Conservation (phyloP, 2,888 invertebrate genomes). For the Ochropleura plecta region DNA sequence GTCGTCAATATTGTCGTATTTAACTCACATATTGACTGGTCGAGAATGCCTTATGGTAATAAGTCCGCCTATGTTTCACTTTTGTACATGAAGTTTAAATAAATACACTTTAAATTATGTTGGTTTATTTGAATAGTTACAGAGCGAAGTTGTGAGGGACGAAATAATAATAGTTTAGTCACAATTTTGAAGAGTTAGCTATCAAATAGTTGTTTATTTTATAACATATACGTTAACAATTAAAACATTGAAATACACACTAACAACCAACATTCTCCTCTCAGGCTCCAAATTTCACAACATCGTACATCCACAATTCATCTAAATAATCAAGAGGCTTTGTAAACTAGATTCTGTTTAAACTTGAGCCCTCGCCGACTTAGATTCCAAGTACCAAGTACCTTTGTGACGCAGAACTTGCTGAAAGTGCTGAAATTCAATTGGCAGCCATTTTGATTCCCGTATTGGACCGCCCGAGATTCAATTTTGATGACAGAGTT, state of each 20-base stretch:
- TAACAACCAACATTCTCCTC: neutral
- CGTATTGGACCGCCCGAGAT: constrained; percentile 66
- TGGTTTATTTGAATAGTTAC: neutral
- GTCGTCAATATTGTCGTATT: too few relatives aligned
- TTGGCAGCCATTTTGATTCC: constrained; percentile 72
- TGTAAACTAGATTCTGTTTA: constrained; percentile 51
- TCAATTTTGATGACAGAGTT: constrained; percentile 71
- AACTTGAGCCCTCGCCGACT: constrained; percentile 37
- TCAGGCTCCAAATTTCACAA: constrained; percentile 45
- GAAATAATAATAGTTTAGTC: neutral
- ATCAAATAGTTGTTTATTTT: neutral
- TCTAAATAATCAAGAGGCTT: constrained; percentile 48
- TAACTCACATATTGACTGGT: too few relatives aligned
- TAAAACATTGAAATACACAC: neutral
- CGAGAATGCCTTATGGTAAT: too few relatives aligned
- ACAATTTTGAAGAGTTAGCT: neutral
- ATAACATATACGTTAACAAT: neutral
- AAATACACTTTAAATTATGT: too few relatives aligned
- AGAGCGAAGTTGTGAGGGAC: neutral
- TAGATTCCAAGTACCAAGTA: constrained; percentile 59
- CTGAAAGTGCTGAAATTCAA: constrained; percentile 72
- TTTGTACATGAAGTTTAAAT: too few relatives aligned
- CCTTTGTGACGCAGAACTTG: constrained; percentile 64
- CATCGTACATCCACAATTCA: constrained; percentile 19
- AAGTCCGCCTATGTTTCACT: too few relatives aligned